These are phyloP conservation scores for Copidosoma floridanum DNA, from an alignment of 1,140 invertebrate species.

Conservation along the genomic window DNA sequence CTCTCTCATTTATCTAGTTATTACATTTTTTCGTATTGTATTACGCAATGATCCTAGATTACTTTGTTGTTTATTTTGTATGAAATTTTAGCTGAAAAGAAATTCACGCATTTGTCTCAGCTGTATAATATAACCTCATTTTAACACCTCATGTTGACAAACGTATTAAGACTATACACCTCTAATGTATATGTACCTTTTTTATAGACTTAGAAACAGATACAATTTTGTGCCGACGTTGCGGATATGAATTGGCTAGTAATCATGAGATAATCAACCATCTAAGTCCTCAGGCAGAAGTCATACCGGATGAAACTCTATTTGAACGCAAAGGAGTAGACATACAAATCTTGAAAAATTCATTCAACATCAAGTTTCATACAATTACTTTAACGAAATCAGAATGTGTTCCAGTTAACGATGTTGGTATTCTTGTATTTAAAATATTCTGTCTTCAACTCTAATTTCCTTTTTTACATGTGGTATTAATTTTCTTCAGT, in stretches of 20 bases:
- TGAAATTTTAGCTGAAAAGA: too few relatives aligned
- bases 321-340: constrained; percentile 55
- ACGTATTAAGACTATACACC: too few relatives aligned
- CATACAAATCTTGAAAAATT: constrained; percentile 56
- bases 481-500: constrained; percentile 32
- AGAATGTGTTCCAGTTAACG: constrained; percentile 51
- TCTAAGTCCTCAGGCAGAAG: constrained; percentile 51
- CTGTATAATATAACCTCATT: too few relatives aligned
- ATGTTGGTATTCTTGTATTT: constrained; percentile 15
- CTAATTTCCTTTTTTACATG: background rate
- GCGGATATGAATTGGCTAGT: constrained; percentile 57
- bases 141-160: too few relatives aligned
- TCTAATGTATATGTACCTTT: too few relatives aligned
- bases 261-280: constrained; percentile 54
- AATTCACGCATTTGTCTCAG: too few relatives aligned
- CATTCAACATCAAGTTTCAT: constrained; percentile 55
- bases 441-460: too few relatives aligned
- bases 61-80: too few relatives aligned
- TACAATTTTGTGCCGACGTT: constrained; percentile 56
- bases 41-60: too few relatives aligned
- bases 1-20: too few relatives aligned
- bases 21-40: too few relatives aligned
- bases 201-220: constrained; percentile 38
- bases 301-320: constrained; percentile 52
- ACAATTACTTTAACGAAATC: constrained; percentile 55